These are phyloP conservation scores for Neolamprologus sp. DNA, from an alignment of 2,113 vertebrate genomes.

Conservation along the genomic window DNA sequence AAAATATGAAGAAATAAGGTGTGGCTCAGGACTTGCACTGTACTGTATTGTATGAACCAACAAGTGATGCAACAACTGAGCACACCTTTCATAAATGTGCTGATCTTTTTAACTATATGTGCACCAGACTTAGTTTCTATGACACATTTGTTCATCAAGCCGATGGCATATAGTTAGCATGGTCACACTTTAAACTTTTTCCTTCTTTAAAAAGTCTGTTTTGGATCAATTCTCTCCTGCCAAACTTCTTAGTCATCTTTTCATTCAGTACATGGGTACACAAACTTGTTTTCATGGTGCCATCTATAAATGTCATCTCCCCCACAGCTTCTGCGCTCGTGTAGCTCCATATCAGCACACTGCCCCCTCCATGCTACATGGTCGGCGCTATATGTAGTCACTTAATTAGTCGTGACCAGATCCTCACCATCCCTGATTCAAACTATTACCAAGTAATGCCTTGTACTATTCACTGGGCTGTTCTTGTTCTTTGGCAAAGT, in stretches of 20 bases:
- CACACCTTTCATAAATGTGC: not conserved
- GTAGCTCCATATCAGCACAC: not conserved
- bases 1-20: not conserved
- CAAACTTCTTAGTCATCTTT: not conserved
- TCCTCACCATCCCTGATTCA: not conserved
- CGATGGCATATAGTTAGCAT: too few species aligned
- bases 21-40: not conserved
- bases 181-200: not conserved
- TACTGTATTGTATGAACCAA: not conserved
- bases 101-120: not conserved
- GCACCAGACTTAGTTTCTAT: not conserved
- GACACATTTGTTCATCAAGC: not conserved
- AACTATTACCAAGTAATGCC: not conserved
- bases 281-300: not conserved
- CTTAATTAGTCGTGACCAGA: not conserved
- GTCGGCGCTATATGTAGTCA: not conserved
- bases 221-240: not conserved
- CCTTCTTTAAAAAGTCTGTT: not conserved
- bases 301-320: not conserved
- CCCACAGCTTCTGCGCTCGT: not conserved
- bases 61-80: not conserved
- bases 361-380: not conserved
- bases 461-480: not conserved
- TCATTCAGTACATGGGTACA: not conserved
- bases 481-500: not conserved